A percentile compares a stretch with the other conserved stretches of the same genome.
Evolutionary conservation across 2,797 vertebrate genomes (phyloP).

Genomic region (Artibeus jamaicensis): DNA sequence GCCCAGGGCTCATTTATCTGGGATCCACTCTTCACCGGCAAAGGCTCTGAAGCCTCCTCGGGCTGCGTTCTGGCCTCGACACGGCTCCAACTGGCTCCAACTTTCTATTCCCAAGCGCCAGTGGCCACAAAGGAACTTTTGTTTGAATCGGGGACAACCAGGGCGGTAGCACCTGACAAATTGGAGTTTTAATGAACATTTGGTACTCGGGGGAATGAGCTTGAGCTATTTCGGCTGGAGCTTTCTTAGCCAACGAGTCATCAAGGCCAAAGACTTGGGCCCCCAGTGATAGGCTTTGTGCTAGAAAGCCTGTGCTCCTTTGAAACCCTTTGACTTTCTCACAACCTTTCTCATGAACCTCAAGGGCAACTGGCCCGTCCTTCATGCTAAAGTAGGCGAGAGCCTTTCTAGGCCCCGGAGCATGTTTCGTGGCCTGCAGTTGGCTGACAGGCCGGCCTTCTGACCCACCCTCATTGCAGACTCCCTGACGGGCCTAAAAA

Average conservation of each 20-base stretch:
- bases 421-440: rapidly evolving
- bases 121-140: constrained; percentile 54
- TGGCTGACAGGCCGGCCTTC: not conserved
- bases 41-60: not conserved
- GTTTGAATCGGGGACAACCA: constrained; percentile 44
- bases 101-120: constrained; percentile 21
- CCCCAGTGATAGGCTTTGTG: not conserved
- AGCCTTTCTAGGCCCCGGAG: not conserved
- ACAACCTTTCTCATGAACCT: not conserved
- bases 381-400: not conserved
- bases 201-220: not conserved
- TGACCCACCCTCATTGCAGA: not conserved
- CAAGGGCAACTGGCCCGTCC: not conserved
- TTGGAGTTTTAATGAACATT: not conserved
- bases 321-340: not conserved
- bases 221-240: not conserved
- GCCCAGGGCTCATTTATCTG: not conserved
- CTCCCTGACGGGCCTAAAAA: not conserved
- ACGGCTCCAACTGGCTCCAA: not conserved
- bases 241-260: not conserved
- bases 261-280: not conserved
- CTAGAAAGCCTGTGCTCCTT: not conserved
- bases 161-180: constrained; percentile 27
- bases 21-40: not conserved
- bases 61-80: not conserved